Percentiles rank a stretch among this genome's conserved stretches.
Evolutionary conservation across 2,113 vertebrate species (phyloP).

Genomic region (Rutilus rutilus): DNA sequence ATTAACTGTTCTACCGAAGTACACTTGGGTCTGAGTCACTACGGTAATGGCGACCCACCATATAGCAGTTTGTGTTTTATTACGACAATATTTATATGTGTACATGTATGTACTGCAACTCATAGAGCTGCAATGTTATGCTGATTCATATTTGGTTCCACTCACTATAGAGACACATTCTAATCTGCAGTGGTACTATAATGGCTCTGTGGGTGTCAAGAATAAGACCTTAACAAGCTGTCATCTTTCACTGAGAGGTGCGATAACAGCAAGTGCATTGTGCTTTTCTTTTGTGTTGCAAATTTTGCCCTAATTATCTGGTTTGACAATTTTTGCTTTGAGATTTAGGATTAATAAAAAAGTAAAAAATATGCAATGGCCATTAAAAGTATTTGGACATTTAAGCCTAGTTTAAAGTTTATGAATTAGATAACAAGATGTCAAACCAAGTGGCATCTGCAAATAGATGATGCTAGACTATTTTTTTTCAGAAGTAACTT

Average conservation of each 20-base stretch:
- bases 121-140: background rate
- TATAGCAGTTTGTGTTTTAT: background rate
- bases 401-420: background rate
- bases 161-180: constrained; percentile 15
- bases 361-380: background rate
- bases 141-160: constrained; percentile 25
- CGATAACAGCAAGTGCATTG: background rate
- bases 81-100: background rate
- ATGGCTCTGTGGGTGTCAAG: constrained; percentile 13
- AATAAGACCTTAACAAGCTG: constrained; percentile 32
- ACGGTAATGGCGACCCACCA: background rate
- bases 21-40: constrained; percentile 34
- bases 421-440: background rate
- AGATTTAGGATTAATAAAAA: background rate
- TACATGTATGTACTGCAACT: background rate
- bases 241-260: constrained; percentile 11
- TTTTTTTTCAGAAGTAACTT: background rate
- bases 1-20: constrained; percentile 36
- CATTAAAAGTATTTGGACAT: constrained; percentile 5
- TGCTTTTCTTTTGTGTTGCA: background rate
- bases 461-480: background rate
- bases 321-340: constrained; percentile 1
- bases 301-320: background rate
- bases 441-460: background rate
- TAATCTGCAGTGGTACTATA: constrained; percentile 4